Evolutionary conservation across 1,140 invertebrate genomes (phyloP).

Genomic region (Drosophila lacertosa): DNA sequence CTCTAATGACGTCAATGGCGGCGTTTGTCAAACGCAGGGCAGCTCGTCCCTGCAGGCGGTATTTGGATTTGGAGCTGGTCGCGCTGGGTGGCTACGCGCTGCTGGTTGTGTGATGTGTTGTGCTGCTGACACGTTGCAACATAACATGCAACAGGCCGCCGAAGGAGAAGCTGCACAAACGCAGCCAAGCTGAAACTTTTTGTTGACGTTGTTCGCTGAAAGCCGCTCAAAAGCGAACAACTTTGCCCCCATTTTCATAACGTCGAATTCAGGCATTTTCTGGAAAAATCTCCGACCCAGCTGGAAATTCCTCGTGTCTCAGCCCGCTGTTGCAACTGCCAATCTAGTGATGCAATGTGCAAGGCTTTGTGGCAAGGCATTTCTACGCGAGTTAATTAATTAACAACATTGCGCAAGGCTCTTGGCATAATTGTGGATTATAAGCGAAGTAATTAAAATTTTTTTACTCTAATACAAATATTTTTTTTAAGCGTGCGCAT

Average conservation of each 20-base stretch:
- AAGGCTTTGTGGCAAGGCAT: too few relatives aligned
- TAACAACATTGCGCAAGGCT: too few relatives aligned
- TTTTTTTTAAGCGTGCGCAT: too few relatives aligned
- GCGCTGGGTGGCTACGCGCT: too few relatives aligned
- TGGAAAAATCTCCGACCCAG: too few relatives aligned
- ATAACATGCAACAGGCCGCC: conserved; percentile 65
- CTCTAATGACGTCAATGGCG: conserved; percentile 72
- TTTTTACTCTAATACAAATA: too few relatives aligned
- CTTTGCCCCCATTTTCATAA: conserved; percentile 14
- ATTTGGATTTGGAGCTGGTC: not conserved
- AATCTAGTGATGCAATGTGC: too few relatives aligned
- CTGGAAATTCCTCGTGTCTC: too few relatives aligned
- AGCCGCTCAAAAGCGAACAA: conserved; percentile 36
- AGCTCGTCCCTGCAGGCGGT: not conserved
- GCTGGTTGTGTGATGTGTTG: conserved; percentile 19
- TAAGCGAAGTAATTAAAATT: too few relatives aligned
- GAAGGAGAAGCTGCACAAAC: conserved; percentile 62
- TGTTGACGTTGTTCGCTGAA: conserved; percentile 50
- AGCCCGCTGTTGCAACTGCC: too few relatives aligned
- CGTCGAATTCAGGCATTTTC: conserved; percentile 17
- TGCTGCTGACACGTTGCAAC: conserved; percentile 65
- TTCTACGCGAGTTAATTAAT: too few relatives aligned
- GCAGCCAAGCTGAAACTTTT: conserved; percentile 65
- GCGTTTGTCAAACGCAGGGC: conserved; percentile 49
- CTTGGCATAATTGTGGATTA: too few relatives aligned